Percentiles rank a stretch among this genome's conserved stretches.
These are phyloP conservation scores for Apodemus sylvaticus DNA, from an alignment of 2,113 vertebrate species.

Conservation along the genomic window DNA sequence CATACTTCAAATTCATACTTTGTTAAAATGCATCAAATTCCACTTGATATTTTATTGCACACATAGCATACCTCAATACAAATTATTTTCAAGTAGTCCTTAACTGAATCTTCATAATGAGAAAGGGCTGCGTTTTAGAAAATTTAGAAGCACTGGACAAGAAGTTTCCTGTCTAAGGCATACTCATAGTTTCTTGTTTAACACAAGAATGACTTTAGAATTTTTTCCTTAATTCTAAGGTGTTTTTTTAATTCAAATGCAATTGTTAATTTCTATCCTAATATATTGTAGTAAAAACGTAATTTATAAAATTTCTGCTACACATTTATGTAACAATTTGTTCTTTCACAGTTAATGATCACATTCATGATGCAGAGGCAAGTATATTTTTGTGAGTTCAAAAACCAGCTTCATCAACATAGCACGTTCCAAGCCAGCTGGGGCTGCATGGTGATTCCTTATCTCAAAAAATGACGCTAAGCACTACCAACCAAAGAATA, in stretches of 20 bases:
- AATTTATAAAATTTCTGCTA: conserved; percentile 27
- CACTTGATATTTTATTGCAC: conserved; percentile 8
- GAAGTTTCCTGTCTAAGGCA: not conserved
- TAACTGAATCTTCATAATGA: not conserved
- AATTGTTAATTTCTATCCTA: conserved; percentile 28
- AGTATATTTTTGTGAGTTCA: not conserved
- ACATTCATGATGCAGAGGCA: not conserved
- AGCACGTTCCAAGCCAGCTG: not conserved
- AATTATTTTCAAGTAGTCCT: not conserved
- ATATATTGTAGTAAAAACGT: not conserved
- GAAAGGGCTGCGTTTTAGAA: not conserved
- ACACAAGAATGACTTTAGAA: not conserved
- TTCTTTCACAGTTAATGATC: not conserved
- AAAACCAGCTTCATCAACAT: not conserved
- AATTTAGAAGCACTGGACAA: conserved; percentile 18
- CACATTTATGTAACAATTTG: not conserved
- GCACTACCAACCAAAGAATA: not conserved
- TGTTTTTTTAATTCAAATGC: not conserved
- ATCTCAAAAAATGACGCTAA: not conserved
- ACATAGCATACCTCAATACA: not conserved
- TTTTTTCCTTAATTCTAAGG: not conserved
- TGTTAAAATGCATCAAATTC: conserved; percentile 16
- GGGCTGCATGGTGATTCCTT: not conserved
- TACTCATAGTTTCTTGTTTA: not conserved
- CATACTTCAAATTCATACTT: not conserved